These are phyloP conservation scores for Drosophila guanche DNA, from an alignment of 1,140 invertebrate species.

Conservation along the genomic window DNA sequence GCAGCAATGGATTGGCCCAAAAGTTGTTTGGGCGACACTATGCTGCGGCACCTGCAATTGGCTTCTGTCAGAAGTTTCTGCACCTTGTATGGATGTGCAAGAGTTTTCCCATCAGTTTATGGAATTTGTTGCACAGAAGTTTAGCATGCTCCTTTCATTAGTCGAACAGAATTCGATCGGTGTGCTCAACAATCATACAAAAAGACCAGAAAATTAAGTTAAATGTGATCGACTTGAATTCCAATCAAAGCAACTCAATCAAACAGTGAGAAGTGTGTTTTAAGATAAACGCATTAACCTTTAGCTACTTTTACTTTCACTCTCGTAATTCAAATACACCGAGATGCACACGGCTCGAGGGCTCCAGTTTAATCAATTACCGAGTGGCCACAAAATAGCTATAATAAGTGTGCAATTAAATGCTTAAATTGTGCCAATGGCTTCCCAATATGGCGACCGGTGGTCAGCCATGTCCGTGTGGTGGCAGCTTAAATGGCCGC, in stretches of 20 bases:
- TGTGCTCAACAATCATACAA: too few relatives aligned
- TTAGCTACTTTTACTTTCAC: constrained; percentile 33
- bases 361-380: constrained; percentile 69
- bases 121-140: too few relatives aligned
- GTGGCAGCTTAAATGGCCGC: constrained; percentile 57
- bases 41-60: too few relatives aligned
- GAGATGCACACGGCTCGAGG: not conserved
- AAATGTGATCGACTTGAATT: too few relatives aligned
- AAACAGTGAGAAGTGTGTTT: too few relatives aligned
- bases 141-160: too few relatives aligned
- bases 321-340: constrained; percentile 9
- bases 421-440: constrained; percentile 78
- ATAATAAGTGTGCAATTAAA: constrained; percentile 81
- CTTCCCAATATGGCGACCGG: constrained; percentile 53
- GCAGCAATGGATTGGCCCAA: too few relatives aligned
- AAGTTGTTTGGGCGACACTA: too few relatives aligned
- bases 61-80: too few relatives aligned
- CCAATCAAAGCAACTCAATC: too few relatives aligned
- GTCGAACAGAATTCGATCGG: too few relatives aligned
- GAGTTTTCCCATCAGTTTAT: constrained; percentile 1
- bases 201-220: too few relatives aligned
- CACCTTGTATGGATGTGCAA: not conserved
- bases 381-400: constrained; percentile 71
- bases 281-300: constrained; percentile 6
- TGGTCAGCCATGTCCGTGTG: constrained; percentile 33